Evolutionary conservation across 2,113 vertebrate species (phyloP), one percentile per base, ranked within the genome.

Genomic region (Aptenodytes forsteri): DNA sequence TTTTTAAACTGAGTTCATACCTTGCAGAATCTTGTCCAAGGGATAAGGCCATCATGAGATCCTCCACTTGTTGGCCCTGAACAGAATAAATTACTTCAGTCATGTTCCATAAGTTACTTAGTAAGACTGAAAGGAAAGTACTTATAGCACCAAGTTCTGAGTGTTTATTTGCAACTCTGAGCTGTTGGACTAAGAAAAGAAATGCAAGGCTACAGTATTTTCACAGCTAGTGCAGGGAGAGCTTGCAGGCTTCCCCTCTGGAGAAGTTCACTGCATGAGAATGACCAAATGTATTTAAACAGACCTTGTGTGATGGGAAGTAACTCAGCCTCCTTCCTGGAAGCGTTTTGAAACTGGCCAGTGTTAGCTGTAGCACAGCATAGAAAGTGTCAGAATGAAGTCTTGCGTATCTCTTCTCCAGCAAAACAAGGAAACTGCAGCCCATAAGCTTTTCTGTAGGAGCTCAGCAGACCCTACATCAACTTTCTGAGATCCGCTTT

Each of bases 11-110:
- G 16, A 10, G 12, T 26, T 65, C 97, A 71, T 96, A 99, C 99
- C 99, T 99, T 99, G 97, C 99, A 99, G 97, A 99, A 99, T 95
- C 98, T 99, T 17, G 98, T 98, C 99, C 99, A 99, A 8, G 99
- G 99, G 95, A 99, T 99, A 6, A 98, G 98, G 73, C 99, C 99
- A 5, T 99, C 99, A 0, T 98, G 98, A 95, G 98, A 96, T 88
- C 98, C 93, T 73, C 98, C 98, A 9, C 96, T 98, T 62, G 91
- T 27, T 47, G 98, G 84, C 77, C 99, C 99, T 99, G 89, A 56
- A 66, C 16, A 92, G 78, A 87, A 80, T 1, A 61, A 76, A 76
- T 9, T 29, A 62, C 34, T 89, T 96, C 44, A 94, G 79, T 66
- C 21, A 88, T 3, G 6, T 40, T 66, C 29, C 0, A 0, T 8